Conservation (phyloP, 2,888 invertebrate species). For the Amblyteles armatorius region DNA sequence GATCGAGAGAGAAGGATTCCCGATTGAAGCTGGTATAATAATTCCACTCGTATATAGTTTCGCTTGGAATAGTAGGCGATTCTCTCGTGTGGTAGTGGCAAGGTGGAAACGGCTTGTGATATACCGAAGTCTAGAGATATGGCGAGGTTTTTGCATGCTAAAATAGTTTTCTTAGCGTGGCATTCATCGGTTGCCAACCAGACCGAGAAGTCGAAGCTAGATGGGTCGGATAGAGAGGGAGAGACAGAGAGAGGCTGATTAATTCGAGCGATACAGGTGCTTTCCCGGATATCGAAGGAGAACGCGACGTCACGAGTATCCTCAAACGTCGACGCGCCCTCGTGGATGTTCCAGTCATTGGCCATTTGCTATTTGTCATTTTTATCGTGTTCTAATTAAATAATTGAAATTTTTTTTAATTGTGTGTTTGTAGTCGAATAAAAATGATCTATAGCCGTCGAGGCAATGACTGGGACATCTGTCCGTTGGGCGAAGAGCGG, state of each 20-base stretch:
- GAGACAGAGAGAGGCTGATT: slow-evolving; percentile 58
- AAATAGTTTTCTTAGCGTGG: slow-evolving; percentile 78
- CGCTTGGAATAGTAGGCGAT: slow-evolving; percentile 35
- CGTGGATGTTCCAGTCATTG: neutral
- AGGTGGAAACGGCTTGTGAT: slow-evolving; percentile 26
- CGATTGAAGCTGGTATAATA: slow-evolving; percentile 55
- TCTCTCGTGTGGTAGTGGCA: slow-evolving; percentile 22
- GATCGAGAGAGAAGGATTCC: slow-evolving; percentile 38
- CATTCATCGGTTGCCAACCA: slow-evolving; percentile 80
- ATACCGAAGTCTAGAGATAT: slow-evolving; percentile 71
- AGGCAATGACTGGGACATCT: neutral
- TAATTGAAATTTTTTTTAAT: neutral
- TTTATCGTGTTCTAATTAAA: neutral
- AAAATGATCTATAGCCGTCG: neutral
- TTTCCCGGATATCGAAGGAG: slow-evolving; percentile 51
- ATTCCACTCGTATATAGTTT: slow-evolving; percentile 53
- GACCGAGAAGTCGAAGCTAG: slow-evolving; percentile 63
- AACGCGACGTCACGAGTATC: slow-evolving; percentile 33
- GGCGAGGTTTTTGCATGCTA: slow-evolving; percentile 77
- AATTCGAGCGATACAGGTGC: slow-evolving; percentile 58
- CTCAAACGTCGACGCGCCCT: neutral
- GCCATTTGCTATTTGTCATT: neutral
- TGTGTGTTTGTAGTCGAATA: neutral
- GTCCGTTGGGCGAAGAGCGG: neutral
- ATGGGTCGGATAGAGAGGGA: slow-evolving; percentile 25